Evolutionary conservation across 2,113 vertebrate genomes (phyloP).

Genomic region (Penelope pileata): DNA sequence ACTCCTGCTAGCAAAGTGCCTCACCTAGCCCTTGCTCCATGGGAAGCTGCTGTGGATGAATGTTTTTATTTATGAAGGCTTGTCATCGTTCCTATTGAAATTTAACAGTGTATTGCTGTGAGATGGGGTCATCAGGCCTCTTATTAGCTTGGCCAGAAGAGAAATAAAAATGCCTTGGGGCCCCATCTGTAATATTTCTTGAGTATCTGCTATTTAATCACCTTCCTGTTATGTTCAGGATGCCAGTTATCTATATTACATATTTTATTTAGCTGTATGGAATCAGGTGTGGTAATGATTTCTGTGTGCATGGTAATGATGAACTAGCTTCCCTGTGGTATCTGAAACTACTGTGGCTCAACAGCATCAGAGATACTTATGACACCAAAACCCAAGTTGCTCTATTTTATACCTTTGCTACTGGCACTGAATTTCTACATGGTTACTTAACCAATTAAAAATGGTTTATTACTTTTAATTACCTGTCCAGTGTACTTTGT

Average conservation of each 20-base stretch:
- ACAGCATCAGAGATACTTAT: constrained; percentile 32
- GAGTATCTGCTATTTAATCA: constrained; percentile 43
- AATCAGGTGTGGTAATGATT: constrained; percentile 62
- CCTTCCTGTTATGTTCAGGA: neutral
- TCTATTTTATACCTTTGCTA: constrained; percentile 54
- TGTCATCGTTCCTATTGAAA: constrained; percentile 10
- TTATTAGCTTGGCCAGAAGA: constrained; percentile 36
- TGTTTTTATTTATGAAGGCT: constrained; percentile 53
- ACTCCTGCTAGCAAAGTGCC: rapidly evolving
- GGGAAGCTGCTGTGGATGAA: neutral
- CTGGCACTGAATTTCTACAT: constrained; percentile 49
- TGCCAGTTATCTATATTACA: constrained; percentile 21
- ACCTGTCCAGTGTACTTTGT: constrained; percentile 46
- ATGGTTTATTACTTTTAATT: constrained; percentile 68
- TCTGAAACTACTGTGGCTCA: constrained; percentile 47
- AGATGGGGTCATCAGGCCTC: constrained; percentile 19
- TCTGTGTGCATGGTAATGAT: constrained; percentile 55
- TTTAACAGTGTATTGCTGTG: neutral
- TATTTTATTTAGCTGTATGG: constrained; percentile 38
- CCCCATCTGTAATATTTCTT: constrained; percentile 20
- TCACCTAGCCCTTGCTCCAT: neutral
- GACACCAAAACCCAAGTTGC: constrained; percentile 8
- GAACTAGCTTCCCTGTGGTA: constrained; percentile 17
- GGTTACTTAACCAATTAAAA: constrained; percentile 69
- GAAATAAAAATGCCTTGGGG: constrained; percentile 48